phyloP scores from a whole-genome alignment of 2,113 vertebrate genomes.

The Jaculus jaculus region DNA sequence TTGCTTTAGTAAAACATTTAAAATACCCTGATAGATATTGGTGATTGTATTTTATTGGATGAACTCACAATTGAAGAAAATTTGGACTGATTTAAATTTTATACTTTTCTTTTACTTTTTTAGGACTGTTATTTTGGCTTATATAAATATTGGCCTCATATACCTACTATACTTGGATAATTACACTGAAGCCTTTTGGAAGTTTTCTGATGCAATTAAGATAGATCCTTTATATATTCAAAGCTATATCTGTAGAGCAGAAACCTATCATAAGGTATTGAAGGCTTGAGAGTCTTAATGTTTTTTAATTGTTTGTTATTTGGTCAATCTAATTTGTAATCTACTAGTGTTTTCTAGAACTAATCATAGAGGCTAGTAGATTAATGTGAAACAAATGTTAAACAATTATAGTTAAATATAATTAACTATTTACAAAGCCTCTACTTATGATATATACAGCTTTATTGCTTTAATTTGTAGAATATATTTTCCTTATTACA shows the following conservation, averaged over 20 bases:
- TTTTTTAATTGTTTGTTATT: conserved; percentile 41
- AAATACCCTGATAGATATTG: background rate
- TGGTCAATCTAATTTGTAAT: conserved; percentile 34
- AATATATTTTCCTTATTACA: conserved; percentile 15
- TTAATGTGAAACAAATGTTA: conserved; percentile 11
- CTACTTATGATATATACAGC: conserved; percentile 4
- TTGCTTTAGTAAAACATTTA: conserved; percentile 34
- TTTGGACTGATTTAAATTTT: conserved; percentile 29
- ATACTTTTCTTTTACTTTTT: conserved; percentile 58
- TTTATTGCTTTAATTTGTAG: background rate
- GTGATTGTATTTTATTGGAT: conserved; percentile 26
- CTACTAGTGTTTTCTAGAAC: background rate
- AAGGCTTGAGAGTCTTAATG: conserved; percentile 1
- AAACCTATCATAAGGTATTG: conserved; percentile 85
- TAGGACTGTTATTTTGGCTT: conserved; percentile 81
- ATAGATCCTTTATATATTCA: conserved; percentile 81
- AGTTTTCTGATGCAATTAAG: conserved; percentile 86
- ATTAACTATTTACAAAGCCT: background rate
- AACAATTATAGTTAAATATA: conserved; percentile 24
- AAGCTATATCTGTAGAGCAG: conserved; percentile 85
- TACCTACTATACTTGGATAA: conserved; percentile 81
- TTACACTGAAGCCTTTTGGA: conserved; percentile 82
- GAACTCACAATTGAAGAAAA: conserved; percentile 25
- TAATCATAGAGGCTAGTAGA: background rate
- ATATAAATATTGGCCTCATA: conserved; percentile 87